phyloP scores from a whole-genome alignment of 2,888 invertebrate genomes.

The Drosophila phalerata region DNA sequence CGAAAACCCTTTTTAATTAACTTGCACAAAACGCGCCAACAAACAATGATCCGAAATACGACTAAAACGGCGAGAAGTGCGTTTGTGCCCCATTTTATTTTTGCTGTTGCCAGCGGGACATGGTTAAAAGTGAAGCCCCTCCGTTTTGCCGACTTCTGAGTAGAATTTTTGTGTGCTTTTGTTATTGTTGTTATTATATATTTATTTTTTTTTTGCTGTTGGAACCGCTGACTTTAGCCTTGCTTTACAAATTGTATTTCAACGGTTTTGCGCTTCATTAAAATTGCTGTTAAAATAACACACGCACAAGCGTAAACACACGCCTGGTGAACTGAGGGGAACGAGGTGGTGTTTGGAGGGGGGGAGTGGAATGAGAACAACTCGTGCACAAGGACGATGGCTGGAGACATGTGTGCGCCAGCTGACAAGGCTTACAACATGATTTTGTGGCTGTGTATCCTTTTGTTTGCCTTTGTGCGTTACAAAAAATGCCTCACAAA shows the following conservation, averaged over 20 bases:
- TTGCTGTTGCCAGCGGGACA: constrained; percentile 46
- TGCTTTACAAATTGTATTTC: constrained; percentile 78
- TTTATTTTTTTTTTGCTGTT: not conserved
- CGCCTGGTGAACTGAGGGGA: not conserved
- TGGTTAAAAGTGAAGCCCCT: constrained; percentile 40
- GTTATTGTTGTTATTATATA: not conserved
- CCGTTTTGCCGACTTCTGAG: constrained; percentile 35
- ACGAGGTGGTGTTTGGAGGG: not conserved
- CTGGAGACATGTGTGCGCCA: constrained; percentile 50
- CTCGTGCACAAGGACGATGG: constrained; percentile 63
- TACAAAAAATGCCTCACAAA: constrained; percentile 40
- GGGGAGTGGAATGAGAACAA: constrained; percentile 31
- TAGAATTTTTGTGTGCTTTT: constrained; percentile 36
- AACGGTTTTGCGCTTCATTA: constrained; percentile 80
- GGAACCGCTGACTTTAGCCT: constrained; percentile 37
- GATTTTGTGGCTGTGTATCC: constrained; percentile 67
- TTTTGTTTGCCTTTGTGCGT: constrained; percentile 59
- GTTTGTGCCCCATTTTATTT: constrained; percentile 63
- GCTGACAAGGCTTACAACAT: constrained; percentile 75
- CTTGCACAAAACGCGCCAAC: constrained; percentile 66
- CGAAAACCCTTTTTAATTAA: constrained; percentile 75
- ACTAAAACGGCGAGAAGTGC: constrained; percentile 39
- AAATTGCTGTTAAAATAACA: constrained; percentile 80
- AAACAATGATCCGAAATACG: constrained; percentile 54
- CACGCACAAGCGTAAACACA: constrained; percentile 56